Base-by-base conservation (phyloP, 1,140 invertebrate species). In the Papilio helenus region DNA sequence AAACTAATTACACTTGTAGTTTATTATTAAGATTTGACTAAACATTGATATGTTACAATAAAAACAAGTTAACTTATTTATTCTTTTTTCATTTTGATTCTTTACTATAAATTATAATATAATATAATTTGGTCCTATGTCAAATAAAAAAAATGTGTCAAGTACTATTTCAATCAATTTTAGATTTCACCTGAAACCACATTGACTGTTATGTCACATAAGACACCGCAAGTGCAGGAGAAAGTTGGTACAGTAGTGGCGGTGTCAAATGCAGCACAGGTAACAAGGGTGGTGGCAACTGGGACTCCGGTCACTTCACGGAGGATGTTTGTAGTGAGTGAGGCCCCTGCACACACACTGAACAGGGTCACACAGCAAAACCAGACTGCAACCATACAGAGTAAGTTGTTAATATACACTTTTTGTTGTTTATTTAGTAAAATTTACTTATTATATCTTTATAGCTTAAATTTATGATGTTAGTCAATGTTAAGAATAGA, bases 301-400 rank as follows among this genome's bases (percentile, higher is more conserved):
- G 91, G 90, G 0, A 89, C 89, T 12, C 91, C 91, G 2, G 86
- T 89, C 0, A 83, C 85, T 1, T 86, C 87, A 0, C 83, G 94
- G 55, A 85, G 92, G 76, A 95, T 95, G 94, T 95, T 95, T 91
- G 91, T 95, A 12, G 83, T 95, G 4, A 95, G 95, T 76, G 94
- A 95, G 79, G 83, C 92, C 12, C 91, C 94, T 1, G 82, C 90
- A 1, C 94, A 95, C 58, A 90, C 93, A 0, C 80, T 91, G 29
- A 93, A 92, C 74, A 90, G 93, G 82, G 93, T 94, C 1, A 87
- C 91, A 46, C 94, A 95, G 68, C 94, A 94, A 79, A 95, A 95
- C 79, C 94, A 95, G 76, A 93, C 94, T 8, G 86, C 93, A 8
- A 94, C 92, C 55, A 95, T 95, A 83, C 94, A 95, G 72, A 93